phyloP scores from a whole-genome alignment of 2,113 vertebrate genomes.

The Xenopus laevis region DNA sequence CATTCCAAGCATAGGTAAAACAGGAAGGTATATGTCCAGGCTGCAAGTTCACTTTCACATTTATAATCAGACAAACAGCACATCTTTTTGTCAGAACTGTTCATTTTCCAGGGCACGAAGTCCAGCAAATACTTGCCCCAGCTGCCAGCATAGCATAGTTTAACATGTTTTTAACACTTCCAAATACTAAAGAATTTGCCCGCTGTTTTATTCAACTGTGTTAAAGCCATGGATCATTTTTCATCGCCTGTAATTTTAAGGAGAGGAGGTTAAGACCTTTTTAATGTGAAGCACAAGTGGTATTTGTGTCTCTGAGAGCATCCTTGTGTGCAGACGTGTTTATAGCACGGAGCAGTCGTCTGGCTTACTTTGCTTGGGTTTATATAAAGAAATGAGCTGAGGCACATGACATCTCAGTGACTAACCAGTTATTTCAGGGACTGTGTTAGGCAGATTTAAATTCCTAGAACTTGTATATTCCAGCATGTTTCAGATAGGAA shows the following conservation, averaged over 20 bases:
- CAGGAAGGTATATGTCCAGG: no score
- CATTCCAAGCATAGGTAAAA: no score
- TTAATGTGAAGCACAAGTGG: not conserved
- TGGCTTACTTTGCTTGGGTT: conserved; percentile 1
- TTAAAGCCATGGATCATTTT: not conserved
- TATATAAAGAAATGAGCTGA: conserved; percentile 28
- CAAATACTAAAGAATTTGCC: not conserved
- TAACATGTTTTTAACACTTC: not conserved
- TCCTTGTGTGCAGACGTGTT: conserved; percentile 4
- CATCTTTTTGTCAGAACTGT: no score
- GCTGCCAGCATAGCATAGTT: not conserved
- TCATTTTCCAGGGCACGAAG: no score
- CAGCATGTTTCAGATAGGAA: conserved; percentile 19
- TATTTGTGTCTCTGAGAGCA: conserved; percentile 1
- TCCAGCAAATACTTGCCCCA: not conserved
- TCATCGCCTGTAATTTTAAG: not conserved
- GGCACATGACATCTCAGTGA: conserved; percentile 22
- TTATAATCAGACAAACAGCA: no score
- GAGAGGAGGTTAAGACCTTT: conserved; percentile 1
- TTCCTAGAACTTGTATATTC: conserved; percentile 34
- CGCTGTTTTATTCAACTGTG: not conserved
- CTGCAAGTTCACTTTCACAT: no score
- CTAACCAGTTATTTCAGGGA: conserved; percentile 10
- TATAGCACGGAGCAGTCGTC: conserved; percentile 13
- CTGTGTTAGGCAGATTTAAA: conserved; percentile 22